Evolutionary conservation across 2,797 vertebrate species (phyloP).

Genomic region (Acanthurus leucopareius): DNA sequence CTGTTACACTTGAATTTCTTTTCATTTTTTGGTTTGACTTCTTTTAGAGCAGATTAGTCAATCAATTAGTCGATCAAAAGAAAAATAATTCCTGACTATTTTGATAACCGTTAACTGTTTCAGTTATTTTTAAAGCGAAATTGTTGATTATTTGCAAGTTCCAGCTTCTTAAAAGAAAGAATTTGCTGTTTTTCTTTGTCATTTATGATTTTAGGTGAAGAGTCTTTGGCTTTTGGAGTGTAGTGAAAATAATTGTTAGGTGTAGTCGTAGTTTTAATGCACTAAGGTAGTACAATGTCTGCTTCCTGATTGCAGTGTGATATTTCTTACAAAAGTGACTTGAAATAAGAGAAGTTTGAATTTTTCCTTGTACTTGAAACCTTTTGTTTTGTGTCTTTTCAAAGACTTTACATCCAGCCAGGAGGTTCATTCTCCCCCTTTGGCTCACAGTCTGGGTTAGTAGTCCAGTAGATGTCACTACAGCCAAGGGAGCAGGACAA

Average conservation of each 20-base stretch:
- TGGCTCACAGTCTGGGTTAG: conserved; percentile 35
- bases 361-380: conserved; percentile 43
- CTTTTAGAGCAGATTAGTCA: conserved; percentile 3
- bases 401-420: conserved; percentile 28
- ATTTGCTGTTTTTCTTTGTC: too few relatives aligned
- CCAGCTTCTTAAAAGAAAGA: too few relatives aligned
- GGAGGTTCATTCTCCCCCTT: conserved; percentile 4
- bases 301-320: conserved; percentile 62
- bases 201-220: too few relatives aligned
- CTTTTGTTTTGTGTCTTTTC: conserved; percentile 38
- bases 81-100: too few relatives aligned
- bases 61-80: too few relatives aligned
- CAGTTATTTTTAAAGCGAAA: too few relatives aligned
- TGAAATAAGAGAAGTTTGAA: conserved; percentile 50
- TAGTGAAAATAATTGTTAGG: too few relatives aligned
- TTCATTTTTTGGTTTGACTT: conserved; percentile 63
- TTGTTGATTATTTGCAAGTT: too few relatives aligned
- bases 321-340: conserved; percentile 75
- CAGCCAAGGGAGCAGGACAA: conserved; percentile 77
- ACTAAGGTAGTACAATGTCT: conserved; percentile 57
- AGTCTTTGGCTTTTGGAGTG: too few relatives aligned
- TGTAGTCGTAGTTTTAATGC: conserved; percentile 5
- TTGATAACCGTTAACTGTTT: too few relatives aligned
- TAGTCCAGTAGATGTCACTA: conserved; percentile 88
- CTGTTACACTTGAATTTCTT: conserved; percentile 75